phyloP scores from a whole-genome alignment of 2,888 invertebrate genomes.

The Metacarcinus magister region DNA sequence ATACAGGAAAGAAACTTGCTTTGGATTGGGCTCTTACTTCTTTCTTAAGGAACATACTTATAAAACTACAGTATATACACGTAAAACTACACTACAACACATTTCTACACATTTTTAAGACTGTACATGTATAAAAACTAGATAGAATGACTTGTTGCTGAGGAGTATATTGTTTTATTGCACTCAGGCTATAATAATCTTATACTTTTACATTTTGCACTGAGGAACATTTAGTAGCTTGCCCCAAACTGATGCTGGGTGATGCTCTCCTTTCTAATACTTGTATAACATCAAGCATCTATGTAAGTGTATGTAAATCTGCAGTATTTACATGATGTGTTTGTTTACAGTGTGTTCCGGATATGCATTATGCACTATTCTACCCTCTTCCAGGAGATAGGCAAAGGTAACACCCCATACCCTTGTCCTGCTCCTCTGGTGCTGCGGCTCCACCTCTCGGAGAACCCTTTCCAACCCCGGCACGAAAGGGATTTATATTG shows the following conservation, averaged over 20 bases:
- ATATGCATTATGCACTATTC: constrained; percentile 78
- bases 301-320: constrained; percentile 26
- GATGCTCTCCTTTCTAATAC: neutral
- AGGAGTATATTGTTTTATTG: no score
- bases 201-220: neutral
- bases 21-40: no score
- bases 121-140: no score
- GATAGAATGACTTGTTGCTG: no score
- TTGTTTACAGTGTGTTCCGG: constrained; percentile 81
- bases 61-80: no score
- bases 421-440: neutral
- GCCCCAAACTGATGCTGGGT: neutral
- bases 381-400: constrained; percentile 78
- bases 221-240: neutral
- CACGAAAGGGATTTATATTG: neutral
- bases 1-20: no score
- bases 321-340: constrained; percentile 72
- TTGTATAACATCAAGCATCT: constrained; percentile 23
- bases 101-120: no score
- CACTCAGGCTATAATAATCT: neutral
- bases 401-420: constrained; percentile 70
- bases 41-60: no score
- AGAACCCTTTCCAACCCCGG: neutral
- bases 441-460: neutral
- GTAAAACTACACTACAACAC: no score